A percentile compares a stretch with the other conserved stretches of the same genome.
Evolutionary conservation across 2,113 vertebrate genomes (phyloP).

Genomic region (Solea solea): DNA sequence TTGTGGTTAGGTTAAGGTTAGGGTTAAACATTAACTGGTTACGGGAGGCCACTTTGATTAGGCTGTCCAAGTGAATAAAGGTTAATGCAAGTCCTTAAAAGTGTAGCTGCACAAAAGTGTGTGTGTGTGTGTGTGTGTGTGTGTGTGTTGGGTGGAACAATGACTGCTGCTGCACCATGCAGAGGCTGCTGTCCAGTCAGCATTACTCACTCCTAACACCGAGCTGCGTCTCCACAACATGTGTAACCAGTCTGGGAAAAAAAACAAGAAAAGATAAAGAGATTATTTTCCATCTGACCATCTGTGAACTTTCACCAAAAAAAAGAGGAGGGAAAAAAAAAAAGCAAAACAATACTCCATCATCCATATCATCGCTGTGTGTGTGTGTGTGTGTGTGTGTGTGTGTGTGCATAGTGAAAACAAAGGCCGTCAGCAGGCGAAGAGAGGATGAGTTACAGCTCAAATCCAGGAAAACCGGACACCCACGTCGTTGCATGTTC

Average conservation of each 20-base stretch:
- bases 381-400: conserved; percentile 18
- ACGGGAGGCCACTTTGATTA: no score
- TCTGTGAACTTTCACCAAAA: conserved; percentile 7
- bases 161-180: conserved; percentile 48
- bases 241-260: conserved; percentile 25
- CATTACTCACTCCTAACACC: conserved; percentile 47
- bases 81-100: no score
- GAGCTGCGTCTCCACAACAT: conserved; percentile 27
- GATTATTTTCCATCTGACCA: neutral
- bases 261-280: neutral
- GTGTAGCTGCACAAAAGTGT: neutral
- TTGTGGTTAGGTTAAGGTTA: no score
- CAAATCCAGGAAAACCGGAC: conserved; percentile 48
- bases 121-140: neutral
- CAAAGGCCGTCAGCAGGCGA: conserved; percentile 24
- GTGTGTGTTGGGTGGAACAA: conserved; percentile 43
- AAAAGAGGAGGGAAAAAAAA: neutral
- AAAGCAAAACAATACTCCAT: conserved; percentile 28
- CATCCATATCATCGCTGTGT: conserved; percentile 46
- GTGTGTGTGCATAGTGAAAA: conserved; percentile 23
- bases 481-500: conserved; percentile 19
- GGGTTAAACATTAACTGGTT: no score
- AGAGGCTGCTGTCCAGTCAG: conserved; percentile 61
- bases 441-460: conserved; percentile 35
- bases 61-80: no score